Conservation (phyloP, 1,140 invertebrate genomes). For the Phocides pigmalion region DNA sequence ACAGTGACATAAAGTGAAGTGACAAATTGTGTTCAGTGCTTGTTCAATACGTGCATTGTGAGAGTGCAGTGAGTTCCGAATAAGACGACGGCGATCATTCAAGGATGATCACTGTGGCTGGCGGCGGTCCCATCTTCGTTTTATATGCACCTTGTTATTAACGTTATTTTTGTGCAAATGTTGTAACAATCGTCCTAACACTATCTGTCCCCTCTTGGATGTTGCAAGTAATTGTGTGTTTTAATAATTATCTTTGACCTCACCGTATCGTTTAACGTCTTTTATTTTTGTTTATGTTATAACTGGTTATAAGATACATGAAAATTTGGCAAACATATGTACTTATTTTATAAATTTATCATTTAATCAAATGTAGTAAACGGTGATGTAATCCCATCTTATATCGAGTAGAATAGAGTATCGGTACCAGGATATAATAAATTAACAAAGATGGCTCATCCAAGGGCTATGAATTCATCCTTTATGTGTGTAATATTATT, state of each 20-base stretch:
- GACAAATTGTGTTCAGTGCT: slow-evolving; percentile 67
- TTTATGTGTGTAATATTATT: no score
- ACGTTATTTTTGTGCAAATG: slow-evolving; percentile 49
- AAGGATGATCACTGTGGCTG: slow-evolving; percentile 60
- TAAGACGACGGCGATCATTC: slow-evolving; percentile 26
- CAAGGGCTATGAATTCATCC: no score
- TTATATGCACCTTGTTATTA: slow-evolving; percentile 77
- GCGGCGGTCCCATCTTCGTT: slow-evolving; percentile 73
- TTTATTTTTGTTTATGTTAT: neutral
- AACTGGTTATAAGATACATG: neutral
- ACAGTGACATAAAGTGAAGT: slow-evolving; percentile 73
- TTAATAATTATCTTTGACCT: neutral
- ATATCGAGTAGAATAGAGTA: no score
- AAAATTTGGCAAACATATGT: neutral
- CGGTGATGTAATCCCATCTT: no score
- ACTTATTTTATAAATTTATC: no score
- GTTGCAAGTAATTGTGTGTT: slow-evolving; percentile 23
- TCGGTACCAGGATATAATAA: no score
- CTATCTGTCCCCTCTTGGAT: slow-evolving; percentile 5
- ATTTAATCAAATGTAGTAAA: no score
- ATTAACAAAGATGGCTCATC: no score
- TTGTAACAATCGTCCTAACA: slow-evolving; percentile 33
- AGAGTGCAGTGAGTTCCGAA: slow-evolving; percentile 70
- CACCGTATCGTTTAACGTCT: neutral
- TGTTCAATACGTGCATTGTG: slow-evolving; percentile 52